phyloP scores from a whole-genome alignment of 2,888 invertebrate species.

The Antheraea yamamai region DNA sequence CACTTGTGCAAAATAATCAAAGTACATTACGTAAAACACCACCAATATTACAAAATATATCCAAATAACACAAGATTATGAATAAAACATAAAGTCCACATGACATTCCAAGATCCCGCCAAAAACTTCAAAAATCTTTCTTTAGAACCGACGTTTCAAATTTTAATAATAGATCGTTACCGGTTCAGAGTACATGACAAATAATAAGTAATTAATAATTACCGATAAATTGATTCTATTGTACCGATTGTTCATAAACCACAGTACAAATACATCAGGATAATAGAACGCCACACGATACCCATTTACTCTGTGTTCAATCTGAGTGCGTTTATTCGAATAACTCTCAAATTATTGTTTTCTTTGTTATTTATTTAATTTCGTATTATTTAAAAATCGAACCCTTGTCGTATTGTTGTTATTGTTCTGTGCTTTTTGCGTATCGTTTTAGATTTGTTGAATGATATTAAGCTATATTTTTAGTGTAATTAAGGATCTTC shows the following conservation, averaged over 20 bases:
- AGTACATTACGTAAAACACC: too few relatives aligned
- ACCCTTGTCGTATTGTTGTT: constrained; percentile 2
- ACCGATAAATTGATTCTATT: constrained; percentile 12
- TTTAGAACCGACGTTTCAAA: neutral
- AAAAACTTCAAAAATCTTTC: neutral
- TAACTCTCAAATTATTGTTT: constrained; percentile 31
- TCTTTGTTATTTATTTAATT: constrained; percentile 17
- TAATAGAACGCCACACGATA: constrained; percentile 31
- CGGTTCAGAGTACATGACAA: neutral
- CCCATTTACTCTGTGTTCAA: constrained; percentile 28
- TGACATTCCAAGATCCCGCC: too few relatives aligned
- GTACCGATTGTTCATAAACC: constrained; percentile 10
- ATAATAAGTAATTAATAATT: constrained; percentile 17
- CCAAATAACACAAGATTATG: too few relatives aligned
- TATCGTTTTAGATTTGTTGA: neutral
- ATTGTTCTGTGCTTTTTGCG: neutral
- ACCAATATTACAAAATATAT: too few relatives aligned
- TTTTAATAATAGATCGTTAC: neutral
- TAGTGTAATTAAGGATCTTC: neutral
- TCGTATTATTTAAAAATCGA: constrained; percentile 25
- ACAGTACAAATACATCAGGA: neutral
- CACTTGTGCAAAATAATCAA: too few relatives aligned
- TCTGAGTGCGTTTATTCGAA: constrained; percentile 21
- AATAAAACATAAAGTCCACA: too few relatives aligned
- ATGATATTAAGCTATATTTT: neutral